Evolutionary conservation across 2,113 vertebrate genomes (phyloP), one percentile per base, ranked within the genome.

Genomic region (Orthonyx spaldingii): DNA sequence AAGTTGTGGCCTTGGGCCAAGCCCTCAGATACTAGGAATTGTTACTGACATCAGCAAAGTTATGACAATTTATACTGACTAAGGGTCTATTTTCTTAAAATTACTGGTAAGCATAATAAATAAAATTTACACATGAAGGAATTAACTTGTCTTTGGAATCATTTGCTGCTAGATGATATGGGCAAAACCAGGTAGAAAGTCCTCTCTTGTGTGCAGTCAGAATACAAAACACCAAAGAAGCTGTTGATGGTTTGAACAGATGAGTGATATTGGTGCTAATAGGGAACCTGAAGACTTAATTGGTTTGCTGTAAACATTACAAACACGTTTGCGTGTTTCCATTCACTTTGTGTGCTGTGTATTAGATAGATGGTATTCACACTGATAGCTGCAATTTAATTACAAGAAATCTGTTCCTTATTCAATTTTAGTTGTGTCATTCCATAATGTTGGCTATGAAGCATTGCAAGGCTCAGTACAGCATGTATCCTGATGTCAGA

Each of bases 301-400:
- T 94, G 92, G 59, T 87, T 96, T 95, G 84, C 84, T 93, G 95
- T 90, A 97, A 97, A 97, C 85, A 94, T 86, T 94, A 72, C 82
- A 93, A 90, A 93, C 89, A 92, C 8, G 11, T 96, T 95, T 93
- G 50, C 77, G 76, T 75, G 84, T 74, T 96, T 92, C 93, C 60
- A 92, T 94, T 97, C 87, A 91, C 80, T 97, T 90, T 72, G 52
- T 93, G 60, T 44, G 49, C 77, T 87, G 33, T 71, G 60, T 95
- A 59, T 96, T 89, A 96, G 92, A 96, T 94, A 92, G 95, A 93
- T 89, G 56, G 81, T 70, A 89, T 96, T 97, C 74, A 91, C 94
- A 88, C 82, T 87, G 92, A 94, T 94, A 94, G 97, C 89, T 92
- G 53, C 85, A 95, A 95, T 97, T 96, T 96, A 96, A 96, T 97